Evolutionary conservation across 2,888 invertebrate genomes (phyloP).

Genomic region (Selenia dentaria): DNA sequence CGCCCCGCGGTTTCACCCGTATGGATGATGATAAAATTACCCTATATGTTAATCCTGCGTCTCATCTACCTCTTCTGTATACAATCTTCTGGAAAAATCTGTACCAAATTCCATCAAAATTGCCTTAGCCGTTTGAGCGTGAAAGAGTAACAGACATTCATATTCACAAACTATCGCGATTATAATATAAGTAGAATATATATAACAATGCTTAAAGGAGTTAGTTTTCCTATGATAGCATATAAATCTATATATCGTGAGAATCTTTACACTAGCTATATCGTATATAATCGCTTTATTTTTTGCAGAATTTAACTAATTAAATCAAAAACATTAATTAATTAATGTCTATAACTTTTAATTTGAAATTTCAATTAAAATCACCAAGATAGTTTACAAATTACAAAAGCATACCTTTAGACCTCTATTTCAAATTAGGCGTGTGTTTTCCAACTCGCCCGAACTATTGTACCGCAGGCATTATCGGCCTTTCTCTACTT

Average conservation of each 20-base stretch:
- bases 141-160: not conserved
- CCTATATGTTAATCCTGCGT: too few relatives aligned
- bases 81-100: too few relatives aligned
- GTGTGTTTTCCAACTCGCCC: constrained; percentile 10
- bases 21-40: too few relatives aligned
- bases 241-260: too few relatives aligned
- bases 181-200: not conserved
- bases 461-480: constrained; percentile 18
- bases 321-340: too few relatives aligned
- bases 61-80: too few relatives aligned
- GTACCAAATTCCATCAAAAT: not conserved
- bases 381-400: constrained; percentile 6
- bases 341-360: too few relatives aligned
- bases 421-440: constrained; percentile 10
- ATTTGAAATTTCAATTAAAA: not conserved
- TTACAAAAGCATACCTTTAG: constrained; percentile 6
- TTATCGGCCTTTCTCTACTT: constrained; percentile 22
- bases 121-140: not conserved
- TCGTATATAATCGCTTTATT: too few relatives aligned
- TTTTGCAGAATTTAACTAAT: too few relatives aligned
- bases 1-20: too few relatives aligned
- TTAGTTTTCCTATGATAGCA: too few relatives aligned
- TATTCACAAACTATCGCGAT: not conserved
- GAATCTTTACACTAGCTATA: too few relatives aligned
- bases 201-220: not conserved